Base-by-base conservation (phyloP, 1,140 invertebrate genomes). In the Drosophila littoralis region DNA sequence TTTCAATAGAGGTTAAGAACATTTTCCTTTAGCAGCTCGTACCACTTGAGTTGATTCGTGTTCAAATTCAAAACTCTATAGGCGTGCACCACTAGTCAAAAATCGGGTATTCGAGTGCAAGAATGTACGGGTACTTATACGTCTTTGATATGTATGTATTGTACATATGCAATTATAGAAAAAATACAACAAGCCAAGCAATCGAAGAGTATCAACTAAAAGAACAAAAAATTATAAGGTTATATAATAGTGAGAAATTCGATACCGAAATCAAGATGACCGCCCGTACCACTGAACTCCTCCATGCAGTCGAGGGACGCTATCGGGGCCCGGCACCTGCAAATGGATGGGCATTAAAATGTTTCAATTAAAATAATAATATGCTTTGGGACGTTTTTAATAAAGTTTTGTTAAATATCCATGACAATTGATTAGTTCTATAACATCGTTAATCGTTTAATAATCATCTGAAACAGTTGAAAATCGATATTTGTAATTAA, bases 301-400 rank as follows among this genome's bases (percentile, higher is more conserved):
- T 97, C 97, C 97, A 98, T 97, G 93, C 97, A 97, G 94, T 98
- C 97, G 83, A 98, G 93, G 91, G 96, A 97, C 70, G 97, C 97
- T 93, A 97, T 97, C 75, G 97, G 97, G 82, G 97, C 97, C 91
- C 96, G 95, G 94, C 96, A 97, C 94, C 97, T 97, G 93, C 48
- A 92, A 92, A 69, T 90, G 55, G 43, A 74, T 8, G 12, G 15
- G 40, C 35, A 42, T 2, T 40, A 1, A 28, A 46, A 22, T 22
- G 22, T 2, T 13, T 38, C 15, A n/a, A 48, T 22, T 28, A 45
- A 28, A 28, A 28, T 28, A 5, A 28, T 28, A 28, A 28, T 28
- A 28, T 28, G 0, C 4, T 28, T 28, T 28, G 22, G 22, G 4
- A 28, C 4, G 0, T 28, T 28, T 28, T 3, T 5, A 5, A 28